Conservation (phyloP, 92 coral and sea anemone species). For the Virgularia gustaviana region DNA sequence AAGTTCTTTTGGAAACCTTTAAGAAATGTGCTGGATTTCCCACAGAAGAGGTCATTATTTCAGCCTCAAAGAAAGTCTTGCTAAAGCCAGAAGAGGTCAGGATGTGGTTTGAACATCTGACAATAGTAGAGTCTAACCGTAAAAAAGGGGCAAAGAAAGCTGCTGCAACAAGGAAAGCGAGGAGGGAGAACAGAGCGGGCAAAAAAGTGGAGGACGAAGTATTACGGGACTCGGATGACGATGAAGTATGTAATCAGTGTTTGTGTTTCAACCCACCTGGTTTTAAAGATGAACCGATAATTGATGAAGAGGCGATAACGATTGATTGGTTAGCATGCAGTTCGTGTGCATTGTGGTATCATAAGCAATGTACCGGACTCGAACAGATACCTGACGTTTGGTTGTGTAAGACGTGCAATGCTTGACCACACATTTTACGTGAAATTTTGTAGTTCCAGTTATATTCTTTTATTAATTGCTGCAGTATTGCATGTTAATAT, state of each 20-base stretch:
- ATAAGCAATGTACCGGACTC: constrained; percentile 10
- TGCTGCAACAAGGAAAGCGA: constrained; percentile 47
- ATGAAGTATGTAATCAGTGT: constrained; percentile 34
- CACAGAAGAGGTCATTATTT: constrained; percentile 3
- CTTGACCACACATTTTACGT: too few relatives aligned
- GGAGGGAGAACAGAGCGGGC: constrained; percentile 31
- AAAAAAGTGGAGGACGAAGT: neutral
- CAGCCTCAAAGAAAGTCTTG: constrained; percentile 35
- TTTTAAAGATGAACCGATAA: neutral
- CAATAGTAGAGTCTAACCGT: constrained; percentile 16
- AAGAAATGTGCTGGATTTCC: neutral
- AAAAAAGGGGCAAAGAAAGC: constrained; percentile 54
- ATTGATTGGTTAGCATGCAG: constrained; percentile 46
- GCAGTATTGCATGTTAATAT: too few relatives aligned
- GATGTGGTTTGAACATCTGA: constrained; percentile 54
- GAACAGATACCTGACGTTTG: constrained; percentile 14
- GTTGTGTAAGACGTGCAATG: constrained; percentile 7
- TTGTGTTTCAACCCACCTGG: constrained; percentile 39
- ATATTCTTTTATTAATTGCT: too few relatives aligned
- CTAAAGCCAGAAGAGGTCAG: constrained; percentile 41
- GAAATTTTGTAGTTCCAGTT: too few relatives aligned
- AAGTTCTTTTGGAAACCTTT: constrained; percentile 5
- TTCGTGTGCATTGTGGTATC: constrained; percentile 35
- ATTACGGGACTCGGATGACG: constrained; percentile 14
- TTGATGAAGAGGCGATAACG: constrained; percentile 6